Conservation (phyloP, 2,797 vertebrate genomes). For the Syngnathus acus region DNA sequence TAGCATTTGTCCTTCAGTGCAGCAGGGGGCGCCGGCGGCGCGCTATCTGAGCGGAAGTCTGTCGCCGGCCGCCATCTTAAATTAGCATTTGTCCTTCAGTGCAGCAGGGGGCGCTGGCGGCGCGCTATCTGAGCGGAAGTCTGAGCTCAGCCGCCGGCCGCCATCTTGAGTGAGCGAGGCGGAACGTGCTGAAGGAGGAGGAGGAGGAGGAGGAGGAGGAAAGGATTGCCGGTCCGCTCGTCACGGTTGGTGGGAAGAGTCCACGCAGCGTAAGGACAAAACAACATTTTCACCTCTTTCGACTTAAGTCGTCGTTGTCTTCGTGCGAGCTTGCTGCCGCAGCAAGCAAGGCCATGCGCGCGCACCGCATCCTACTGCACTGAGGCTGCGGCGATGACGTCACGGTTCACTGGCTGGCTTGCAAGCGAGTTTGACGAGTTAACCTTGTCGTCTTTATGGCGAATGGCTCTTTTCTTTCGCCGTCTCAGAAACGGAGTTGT, state of each 20-base stretch:
- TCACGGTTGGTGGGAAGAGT: background rate
- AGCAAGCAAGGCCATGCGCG: too few relatives aligned
- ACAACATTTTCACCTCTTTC: background rate
- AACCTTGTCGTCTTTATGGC: too few relatives aligned
- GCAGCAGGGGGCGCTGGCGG: background rate
- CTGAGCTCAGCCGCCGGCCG: slow-evolving; percentile 23
- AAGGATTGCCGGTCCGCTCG: background rate
- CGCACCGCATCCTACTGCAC: background rate
- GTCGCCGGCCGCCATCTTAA: slow-evolving; percentile 45
- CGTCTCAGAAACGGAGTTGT: too few relatives aligned
- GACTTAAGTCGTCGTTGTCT: background rate
- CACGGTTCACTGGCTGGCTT: slow-evolving; percentile 14
- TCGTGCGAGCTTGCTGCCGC: background rate
- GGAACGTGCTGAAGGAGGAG: background rate
- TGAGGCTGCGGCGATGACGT: slow-evolving; percentile 22
- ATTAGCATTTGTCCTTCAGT: slow-evolving; percentile 4
- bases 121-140: slow-evolving; percentile 13
- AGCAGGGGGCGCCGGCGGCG: background rate
- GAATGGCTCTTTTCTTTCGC: too few relatives aligned
- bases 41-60: slow-evolving; percentile 4
- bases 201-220: too few relatives aligned
- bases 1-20: background rate
- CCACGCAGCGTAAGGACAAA: background rate
- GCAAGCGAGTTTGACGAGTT: background rate
- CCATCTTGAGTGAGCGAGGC: slow-evolving; percentile 44